Evolutionary conservation across 1,140 invertebrate species (phyloP).

Genomic region (Tetraneura akinire): DNA sequence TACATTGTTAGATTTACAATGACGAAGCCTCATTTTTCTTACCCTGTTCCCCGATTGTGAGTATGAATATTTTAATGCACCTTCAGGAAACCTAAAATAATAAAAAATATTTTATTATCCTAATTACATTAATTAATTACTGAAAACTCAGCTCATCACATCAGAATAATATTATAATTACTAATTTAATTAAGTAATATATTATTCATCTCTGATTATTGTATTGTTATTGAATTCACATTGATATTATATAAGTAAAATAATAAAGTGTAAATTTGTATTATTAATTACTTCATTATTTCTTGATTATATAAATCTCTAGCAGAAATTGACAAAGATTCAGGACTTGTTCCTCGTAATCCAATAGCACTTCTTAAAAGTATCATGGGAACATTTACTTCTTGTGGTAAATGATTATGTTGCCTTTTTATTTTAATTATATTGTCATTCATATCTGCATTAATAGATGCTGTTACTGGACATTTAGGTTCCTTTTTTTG

Average conservation of each 20-base stretch:
- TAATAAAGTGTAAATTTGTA: too few species aligned
- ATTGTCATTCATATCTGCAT: not conserved
- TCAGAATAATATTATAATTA: too few species aligned
- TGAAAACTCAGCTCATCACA: too few species aligned
- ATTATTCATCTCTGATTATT: not conserved
- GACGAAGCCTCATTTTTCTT: not conserved
- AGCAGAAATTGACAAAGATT: not conserved
- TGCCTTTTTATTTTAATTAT: not conserved
- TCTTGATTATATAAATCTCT: not conserved
- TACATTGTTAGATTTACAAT: too few species aligned
- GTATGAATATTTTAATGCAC: not conserved
- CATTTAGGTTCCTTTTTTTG: not conserved
- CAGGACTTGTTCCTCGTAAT: not conserved
- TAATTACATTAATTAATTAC: not conserved
- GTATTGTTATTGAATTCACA: not conserved
- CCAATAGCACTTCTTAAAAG: not conserved
- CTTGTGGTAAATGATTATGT: not conserved
- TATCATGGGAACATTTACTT: not conserved
- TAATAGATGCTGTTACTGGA: slow-evolving; percentile 5
- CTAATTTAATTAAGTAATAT: too few species aligned
- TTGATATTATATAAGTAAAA: too few species aligned
- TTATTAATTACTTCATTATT: not conserved
- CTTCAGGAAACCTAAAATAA: not conserved
- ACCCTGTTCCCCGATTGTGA: not conserved
- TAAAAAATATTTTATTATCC: not conserved